Conservation (phyloP, 2,113 vertebrate genomes). For the Paramormyrops kingsleyae region DNA sequence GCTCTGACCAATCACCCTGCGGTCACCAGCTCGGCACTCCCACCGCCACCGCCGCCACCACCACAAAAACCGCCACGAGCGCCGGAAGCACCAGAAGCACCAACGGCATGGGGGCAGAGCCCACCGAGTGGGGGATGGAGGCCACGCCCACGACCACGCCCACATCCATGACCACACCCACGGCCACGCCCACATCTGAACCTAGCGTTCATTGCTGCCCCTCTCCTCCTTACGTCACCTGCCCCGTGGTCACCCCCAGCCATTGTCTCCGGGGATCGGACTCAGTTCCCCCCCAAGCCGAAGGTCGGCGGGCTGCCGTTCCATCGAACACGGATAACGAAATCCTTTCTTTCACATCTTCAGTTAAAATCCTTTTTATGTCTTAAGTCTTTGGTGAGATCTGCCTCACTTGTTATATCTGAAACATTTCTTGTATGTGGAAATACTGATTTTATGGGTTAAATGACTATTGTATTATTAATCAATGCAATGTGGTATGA, state of each 20-base stretch:
- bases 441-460: background rate
- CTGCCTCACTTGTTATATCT: background rate
- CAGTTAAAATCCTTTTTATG: background rate
- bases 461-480: background rate
- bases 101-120: slow-evolving; percentile 55
- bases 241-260: background rate
- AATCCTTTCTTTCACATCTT: background rate
- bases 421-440: background rate
- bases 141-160: background rate
- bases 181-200: slow-evolving; percentile 53
- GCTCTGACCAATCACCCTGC: background rate
- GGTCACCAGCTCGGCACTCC: slow-evolving; percentile 69
- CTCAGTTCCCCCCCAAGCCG: background rate
- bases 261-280: background rate
- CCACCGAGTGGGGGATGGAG: slow-evolving; percentile 56
- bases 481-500: background rate
- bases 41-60: slow-evolving; percentile 72
- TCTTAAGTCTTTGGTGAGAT: background rate
- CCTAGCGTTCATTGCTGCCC: slow-evolving; percentile 41
- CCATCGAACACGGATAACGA: background rate
- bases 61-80: slow-evolving; percentile 73
- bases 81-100: slow-evolving; percentile 61
- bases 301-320: background rate
- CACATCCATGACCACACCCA: background rate
- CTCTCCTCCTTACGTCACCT: background rate